Evolutionary conservation across 2,888 invertebrate species (phyloP), one percentile per base, ranked within the genome.

Genomic region (Caenorhabditis drosophilae): DNA sequence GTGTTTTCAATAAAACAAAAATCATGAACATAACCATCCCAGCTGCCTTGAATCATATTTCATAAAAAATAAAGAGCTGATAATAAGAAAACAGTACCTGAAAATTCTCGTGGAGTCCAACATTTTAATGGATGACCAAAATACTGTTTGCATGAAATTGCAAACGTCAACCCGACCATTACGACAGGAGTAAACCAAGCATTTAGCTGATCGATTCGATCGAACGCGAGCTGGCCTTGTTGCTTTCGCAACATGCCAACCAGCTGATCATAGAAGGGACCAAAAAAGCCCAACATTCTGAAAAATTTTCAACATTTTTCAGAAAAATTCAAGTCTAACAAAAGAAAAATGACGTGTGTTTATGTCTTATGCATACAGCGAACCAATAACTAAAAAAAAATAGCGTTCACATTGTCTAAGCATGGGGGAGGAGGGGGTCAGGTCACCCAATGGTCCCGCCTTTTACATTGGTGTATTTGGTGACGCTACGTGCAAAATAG

Each of bases 1-100:
- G 58, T 64, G 59, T 64, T 55, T 34, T 58, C 64, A 16, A 64
- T 64, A 26, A 64, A 64, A 45, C 64, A 64, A 41, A 48, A 64
- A 16, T 64, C 64, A 22, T 64, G 59, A 25, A 59, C 59, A 38
- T 64, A 64, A 6, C 59, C 55, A 34, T 64, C 59, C 64, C 64
- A 64, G 55, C 64, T 64, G 1, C n/a, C n/a, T n/a, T n/a, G 7
- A 16, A 20, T 16, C 11, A 9, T 16, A n/a, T 9, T 11, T n/a
- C 20, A 41, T 9, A 20, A 11, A 11, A 12, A 16, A 11, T 41
- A 11, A 9, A 20, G n/a, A n/a, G 7, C 16, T 11, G n/a, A 12
- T 11, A 11, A 11, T n/a, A n/a, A 41, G n/a, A 41, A 16, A 41
- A n/a, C n/a, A n/a, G n/a, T n/a, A n/a, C 64, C 58, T 25, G 59